Percentiles rank a stretch among this genome's conserved stretches.
Evolutionary conservation across 2,797 vertebrate genomes (phyloP).

Genomic region (Fistularia commersonii): DNA sequence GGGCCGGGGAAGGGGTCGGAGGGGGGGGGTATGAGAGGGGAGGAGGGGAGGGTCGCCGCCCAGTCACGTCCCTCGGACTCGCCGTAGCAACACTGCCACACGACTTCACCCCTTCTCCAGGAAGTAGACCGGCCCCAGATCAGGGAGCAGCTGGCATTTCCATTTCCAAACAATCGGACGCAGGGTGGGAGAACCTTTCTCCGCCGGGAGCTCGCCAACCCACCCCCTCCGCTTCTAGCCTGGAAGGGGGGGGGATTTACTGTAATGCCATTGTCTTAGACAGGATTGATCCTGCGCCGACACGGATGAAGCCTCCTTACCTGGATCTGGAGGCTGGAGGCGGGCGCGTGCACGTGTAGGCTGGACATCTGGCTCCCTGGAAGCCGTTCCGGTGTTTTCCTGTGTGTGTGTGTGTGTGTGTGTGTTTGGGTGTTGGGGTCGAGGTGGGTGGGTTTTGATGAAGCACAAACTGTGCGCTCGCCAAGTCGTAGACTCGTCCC

Average conservation of each 20-base stretch:
- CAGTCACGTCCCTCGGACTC: slow-evolving; percentile 50
- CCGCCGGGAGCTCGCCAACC: not conserved
- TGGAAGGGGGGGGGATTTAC: slow-evolving; percentile 64
- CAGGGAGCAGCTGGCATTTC: slow-evolving; percentile 30
- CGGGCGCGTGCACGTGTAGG: too few species aligned
- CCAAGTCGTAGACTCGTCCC: too few species aligned
- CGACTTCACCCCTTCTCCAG: slow-evolving; percentile 16
- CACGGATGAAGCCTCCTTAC: slow-evolving; percentile 60
- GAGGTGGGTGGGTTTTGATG: slow-evolving; percentile 27
- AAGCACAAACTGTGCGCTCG: slow-evolving; percentile 3
- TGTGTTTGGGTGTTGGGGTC: too few species aligned
- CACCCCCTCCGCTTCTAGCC: slow-evolving; percentile 19
- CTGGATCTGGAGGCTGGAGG: slow-evolving; percentile 57
- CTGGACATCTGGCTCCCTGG: slow-evolving; percentile 42
- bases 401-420: too few species aligned
- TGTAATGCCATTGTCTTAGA: slow-evolving; percentile 72
- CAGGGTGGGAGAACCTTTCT: slow-evolving; percentile 27
- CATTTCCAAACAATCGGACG: slow-evolving; percentile 11
- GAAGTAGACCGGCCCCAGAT: slow-evolving; percentile 23
- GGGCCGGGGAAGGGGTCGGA: too few species aligned
- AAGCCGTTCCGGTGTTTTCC: slow-evolving; percentile 42
- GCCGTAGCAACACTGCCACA: slow-evolving; percentile 63
- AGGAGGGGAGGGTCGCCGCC: slow-evolving; percentile 64
- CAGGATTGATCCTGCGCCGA: slow-evolving; percentile 65
- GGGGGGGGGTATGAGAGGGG: slow-evolving; percentile 18